Evolutionary conservation across 1,140 invertebrate species (phyloP), one percentile per base, ranked within the genome.

Genomic region (Drosophila suzukii): DNA sequence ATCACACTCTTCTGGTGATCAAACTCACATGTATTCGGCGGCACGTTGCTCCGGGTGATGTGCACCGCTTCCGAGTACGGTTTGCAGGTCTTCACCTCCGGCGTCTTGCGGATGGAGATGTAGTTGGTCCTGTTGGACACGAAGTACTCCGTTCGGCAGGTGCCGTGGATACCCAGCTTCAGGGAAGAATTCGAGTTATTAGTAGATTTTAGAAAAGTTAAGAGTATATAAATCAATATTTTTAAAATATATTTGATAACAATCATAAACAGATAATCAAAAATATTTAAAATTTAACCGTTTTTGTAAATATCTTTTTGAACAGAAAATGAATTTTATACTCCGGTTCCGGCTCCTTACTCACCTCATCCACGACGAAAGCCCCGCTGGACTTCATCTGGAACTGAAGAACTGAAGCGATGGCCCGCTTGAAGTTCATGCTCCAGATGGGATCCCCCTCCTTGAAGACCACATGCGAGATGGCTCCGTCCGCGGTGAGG

Each of bases 381-480:
- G 93, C 93, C 0, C 93, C 94, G 6, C 66, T 68, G 15, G 91
- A 93, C 32, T 91, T 93, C 20, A 91, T 91, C 56, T 91, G 80
- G 39, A 92, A 84, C 81, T 95, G 95, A 34, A 95, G 93, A 67
- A 94, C 94, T 39, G 94, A 93, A 11, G 94, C 94, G 24, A 96
- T 93, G 6, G 94, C 95, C 39, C 94, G 91, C 83, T 96, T 95
- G 56, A 95, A 94, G 81, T 96, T 96, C n/a, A 93, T 93, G 0
- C 94, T 93, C 95, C 95, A 96, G n/a, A 93, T 81, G 2, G 94
- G 93, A 66, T 95, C 94, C 27, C 80, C 74, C 70, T 93, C 93
- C 60, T 92, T 92, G 55, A 92, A 92, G 13, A 91, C 70, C 60
- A 92, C 58, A 74, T 92, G 89, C 7, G 86, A 81, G 53, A 91